phyloP scores from a whole-genome alignment of 1,140 invertebrate genomes.

The Delia radicum region DNA sequence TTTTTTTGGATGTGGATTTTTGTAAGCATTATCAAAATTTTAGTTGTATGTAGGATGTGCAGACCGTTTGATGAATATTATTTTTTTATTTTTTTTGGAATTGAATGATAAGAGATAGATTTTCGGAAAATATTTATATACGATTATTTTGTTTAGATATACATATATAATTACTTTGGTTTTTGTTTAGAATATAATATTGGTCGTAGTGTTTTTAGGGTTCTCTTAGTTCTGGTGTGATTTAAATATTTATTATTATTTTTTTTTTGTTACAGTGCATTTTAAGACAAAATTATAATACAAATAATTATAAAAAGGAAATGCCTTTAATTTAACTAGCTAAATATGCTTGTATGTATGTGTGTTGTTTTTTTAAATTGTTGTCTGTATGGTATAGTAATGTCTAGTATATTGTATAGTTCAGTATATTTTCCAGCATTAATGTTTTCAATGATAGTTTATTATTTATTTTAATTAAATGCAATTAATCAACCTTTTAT shows the following conservation, averaged over 20 bases:
- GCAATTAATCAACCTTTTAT: conserved; percentile 17
- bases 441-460: neutral
- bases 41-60: neutral
- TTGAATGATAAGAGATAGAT: conserved; percentile 5
- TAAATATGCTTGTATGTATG: neutral
- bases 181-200: conserved; percentile 25
- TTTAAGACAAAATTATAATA: neutral
- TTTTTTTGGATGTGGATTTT: neutral
- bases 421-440: neutral
- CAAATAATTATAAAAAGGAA: neutral
- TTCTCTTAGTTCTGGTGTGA: neutral
- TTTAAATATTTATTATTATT: neutral
- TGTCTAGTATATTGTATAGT: neutral
- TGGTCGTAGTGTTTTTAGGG: conserved; percentile 9
- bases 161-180: neutral
- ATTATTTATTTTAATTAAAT: conserved; percentile 11
- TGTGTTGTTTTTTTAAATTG: neutral
- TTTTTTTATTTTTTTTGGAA: neutral
- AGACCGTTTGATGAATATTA: neutral
- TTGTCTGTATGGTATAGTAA: neutral
- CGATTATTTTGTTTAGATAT: neutral
- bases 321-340: neutral
- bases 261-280: neutral
- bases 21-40: neutral
- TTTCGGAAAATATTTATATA: conserved; percentile 12